Evolutionary conservation across 2,113 vertebrate species (phyloP).

Genomic region (Echinops telfairi): DNA sequence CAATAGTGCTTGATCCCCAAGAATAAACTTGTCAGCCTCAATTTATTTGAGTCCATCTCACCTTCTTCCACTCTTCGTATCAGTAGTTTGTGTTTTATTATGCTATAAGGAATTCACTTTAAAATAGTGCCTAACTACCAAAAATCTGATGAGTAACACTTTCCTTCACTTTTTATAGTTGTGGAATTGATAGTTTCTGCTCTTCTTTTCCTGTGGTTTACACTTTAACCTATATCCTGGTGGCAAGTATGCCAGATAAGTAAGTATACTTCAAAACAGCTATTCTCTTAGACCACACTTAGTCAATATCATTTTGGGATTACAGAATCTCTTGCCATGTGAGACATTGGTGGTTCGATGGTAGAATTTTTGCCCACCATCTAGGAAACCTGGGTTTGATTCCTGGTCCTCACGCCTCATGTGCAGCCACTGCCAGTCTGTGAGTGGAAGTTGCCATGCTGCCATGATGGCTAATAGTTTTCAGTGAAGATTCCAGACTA

Average conservation of each 20-base stretch:
- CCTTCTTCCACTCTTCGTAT: neutral
- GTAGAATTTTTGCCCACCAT: neutral
- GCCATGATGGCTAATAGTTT: neutral
- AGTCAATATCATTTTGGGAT: neutral
- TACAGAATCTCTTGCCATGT: neutral
- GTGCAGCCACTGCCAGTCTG: neutral
- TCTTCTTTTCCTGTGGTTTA: neutral
- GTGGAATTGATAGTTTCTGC: no score
- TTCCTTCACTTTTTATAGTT: neutral
- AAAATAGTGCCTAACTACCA: slow-evolving; percentile 7
- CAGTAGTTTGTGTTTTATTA: neutral
- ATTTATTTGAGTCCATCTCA: neutral
- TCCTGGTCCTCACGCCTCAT: neutral
- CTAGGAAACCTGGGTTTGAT: neutral
- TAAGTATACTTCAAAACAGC: neutral
- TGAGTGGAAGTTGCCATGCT: neutral
- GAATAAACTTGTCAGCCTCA: neutral
- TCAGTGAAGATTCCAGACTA: neutral
- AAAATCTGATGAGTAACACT: neutral
- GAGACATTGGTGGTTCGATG: neutral
- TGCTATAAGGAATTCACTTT: neutral
- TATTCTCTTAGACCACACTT: fast-evolving
- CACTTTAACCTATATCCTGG: neutral
- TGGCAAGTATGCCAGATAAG: neutral
- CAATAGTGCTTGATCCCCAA: neutral